A percentile compares a stretch with the other conserved stretches of the same genome.
Evolutionary conservation across 1,140 invertebrate species (phyloP).

Genomic region (Drosophila virilis): DNA sequence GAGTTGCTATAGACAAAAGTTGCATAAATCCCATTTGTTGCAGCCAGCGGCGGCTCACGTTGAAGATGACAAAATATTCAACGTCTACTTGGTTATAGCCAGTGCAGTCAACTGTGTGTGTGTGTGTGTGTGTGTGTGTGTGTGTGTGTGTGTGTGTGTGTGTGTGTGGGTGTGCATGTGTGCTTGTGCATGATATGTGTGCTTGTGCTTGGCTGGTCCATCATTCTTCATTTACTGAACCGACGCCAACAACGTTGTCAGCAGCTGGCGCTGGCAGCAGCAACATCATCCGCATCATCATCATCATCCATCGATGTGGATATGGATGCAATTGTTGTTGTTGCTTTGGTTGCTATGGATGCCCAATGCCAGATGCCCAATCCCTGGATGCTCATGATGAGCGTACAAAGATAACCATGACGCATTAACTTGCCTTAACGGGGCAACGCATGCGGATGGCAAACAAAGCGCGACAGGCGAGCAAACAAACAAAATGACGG

Average conservation of each 20-base stretch:
- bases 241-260: conserved; percentile 70
- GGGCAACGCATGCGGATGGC: conserved; percentile 68
- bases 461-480: conserved; percentile 77
- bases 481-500: conserved; percentile 69
- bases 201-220: conserved; percentile 49
- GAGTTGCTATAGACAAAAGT: conserved; percentile 29
- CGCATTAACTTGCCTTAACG: conserved; percentile 65
- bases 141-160: conserved; percentile 9
- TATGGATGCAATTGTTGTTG: conserved; percentile 30
- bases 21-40: conserved; percentile 69
- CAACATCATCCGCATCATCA: conserved; percentile 42
- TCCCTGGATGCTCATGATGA: conserved; percentile 43
- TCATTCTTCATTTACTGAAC: conserved; percentile 81
- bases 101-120: conserved; percentile 33
- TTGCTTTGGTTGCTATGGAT: conserved; percentile 10
- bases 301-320: conserved; percentile 65
- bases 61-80: conserved; percentile 78
- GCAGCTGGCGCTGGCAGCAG: conserved; percentile 61
- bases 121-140: conserved; percentile 13
- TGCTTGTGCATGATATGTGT: conserved; percentile 28
- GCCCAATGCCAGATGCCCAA: neutral
- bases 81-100: conserved; percentile 10
- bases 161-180: conserved; percentile 19
- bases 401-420: conserved; percentile 63
- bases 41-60: conserved; percentile 28